A percentile compares a stretch with the other conserved stretches of the same genome.
Conservation (phyloP, 2,797 vertebrate genomes). For the Euphonia xanthogaster region DNA sequence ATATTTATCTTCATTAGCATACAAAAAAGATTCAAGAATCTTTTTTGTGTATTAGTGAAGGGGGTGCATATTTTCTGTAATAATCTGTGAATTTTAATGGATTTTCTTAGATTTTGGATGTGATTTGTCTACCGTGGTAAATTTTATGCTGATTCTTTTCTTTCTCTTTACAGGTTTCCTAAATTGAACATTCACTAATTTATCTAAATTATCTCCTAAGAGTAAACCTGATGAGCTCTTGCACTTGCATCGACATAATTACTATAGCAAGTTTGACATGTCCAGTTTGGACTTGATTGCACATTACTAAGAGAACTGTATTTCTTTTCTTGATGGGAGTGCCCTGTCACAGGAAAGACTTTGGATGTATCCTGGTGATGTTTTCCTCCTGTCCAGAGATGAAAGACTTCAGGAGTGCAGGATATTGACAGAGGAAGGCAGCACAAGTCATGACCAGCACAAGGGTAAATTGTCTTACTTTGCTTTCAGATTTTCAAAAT, state of each 20-base stretch:
- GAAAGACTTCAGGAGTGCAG: neutral
- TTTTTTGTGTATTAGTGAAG: neutral
- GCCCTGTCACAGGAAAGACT: neutral
- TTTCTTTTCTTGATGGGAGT: neutral
- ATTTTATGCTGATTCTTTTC: neutral
- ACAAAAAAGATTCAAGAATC: neutral
- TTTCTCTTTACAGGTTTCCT: neutral
- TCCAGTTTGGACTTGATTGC: neutral
- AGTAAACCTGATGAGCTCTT: neutral
- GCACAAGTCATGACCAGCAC: neutral
- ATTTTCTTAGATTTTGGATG: neutral
- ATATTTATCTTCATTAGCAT: neutral
- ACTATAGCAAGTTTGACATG: neutral
- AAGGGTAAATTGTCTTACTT: neutral
- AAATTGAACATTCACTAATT: neutral
- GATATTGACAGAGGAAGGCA: neutral
- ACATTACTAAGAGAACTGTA: neutral
- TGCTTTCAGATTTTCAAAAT: neutral
- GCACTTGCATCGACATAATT: neutral
- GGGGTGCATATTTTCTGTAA: neutral
- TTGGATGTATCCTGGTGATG: neutral
- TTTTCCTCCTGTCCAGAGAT: neutral
- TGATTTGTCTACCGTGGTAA: neutral
- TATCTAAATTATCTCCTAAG: neutral
- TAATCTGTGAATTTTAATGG: neutral